Base-by-base conservation (phyloP, 2,113 vertebrate species). In the Hipposideros armiger region DNA sequence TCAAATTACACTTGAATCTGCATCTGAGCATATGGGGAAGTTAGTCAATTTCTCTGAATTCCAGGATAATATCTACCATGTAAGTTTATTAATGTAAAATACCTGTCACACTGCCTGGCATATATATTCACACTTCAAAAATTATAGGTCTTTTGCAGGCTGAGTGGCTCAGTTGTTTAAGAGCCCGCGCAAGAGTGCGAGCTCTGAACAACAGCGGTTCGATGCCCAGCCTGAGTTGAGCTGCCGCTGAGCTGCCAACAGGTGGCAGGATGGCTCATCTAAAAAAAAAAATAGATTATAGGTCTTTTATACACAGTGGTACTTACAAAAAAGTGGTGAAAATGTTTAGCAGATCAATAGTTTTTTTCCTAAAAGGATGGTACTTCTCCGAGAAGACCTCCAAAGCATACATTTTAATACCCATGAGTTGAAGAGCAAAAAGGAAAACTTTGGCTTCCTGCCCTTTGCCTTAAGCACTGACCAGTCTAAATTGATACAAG, bases 351-450 rank as follows among this genome's bases (percentile, higher is more conserved):
- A 86, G 64, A 73, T 42, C 52, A 62, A 3, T 2, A 77, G 15
- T 78, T 62, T 86, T 77, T 40, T 82, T 30, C 52, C 14, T 47
- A 36, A 19, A 94, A 81, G 28, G 3, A 30, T 72, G 15, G 3
- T 40, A 11, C 45, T 83, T 77, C 32, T 3, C 42, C 69, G 64
- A 92, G 42, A 87, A 78, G 16, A 69, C 9, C 13, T 3, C 30
- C n/a, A n/a, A 76, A 82, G 8, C 2, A 26, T 58, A 45, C 4
- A 58, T 92, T 92, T 92, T 92, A 92, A 94, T 60, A 87, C 2
- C 19, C 50, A 72, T 32, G 26, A 81, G 8, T 32, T 28, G 14
- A 62, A 86, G 24, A 82, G 45, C n/a, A 50, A 90, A 87, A 76
- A 0, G 15, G 47, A 69, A 92, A 74, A 32, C 9, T 72, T 83